A percentile compares a stretch with the other conserved stretches of the same genome.
phyloP scores from a whole-genome alignment of 2,113 vertebrate genomes.

The Seriola quinqueradiata region DNA sequence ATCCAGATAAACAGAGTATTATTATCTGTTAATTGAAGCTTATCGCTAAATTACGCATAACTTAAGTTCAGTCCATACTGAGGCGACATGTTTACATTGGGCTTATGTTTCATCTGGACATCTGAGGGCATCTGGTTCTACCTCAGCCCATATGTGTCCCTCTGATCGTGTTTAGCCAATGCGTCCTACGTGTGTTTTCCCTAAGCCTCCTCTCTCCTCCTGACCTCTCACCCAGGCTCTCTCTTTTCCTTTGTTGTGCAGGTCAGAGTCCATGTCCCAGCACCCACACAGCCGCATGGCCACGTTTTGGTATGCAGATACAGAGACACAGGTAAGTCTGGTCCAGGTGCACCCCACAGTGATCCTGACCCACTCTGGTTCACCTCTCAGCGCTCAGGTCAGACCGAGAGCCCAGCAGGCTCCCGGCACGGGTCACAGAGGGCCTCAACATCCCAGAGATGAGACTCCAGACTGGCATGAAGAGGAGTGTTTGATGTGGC shows the following conservation, averaged over 20 bases:
- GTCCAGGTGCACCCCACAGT: slow-evolving; percentile 76
- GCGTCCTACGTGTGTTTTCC: slow-evolving; percentile 75
- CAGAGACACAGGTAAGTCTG: slow-evolving; percentile 81
- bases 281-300: slow-evolving; percentile 67
- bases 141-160: slow-evolving; percentile 73
- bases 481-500: slow-evolving; percentile 85
- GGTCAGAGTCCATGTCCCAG: slow-evolving; percentile 77
- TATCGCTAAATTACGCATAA: slow-evolving; percentile 25
- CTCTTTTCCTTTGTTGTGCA: slow-evolving; percentile 81
- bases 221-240: slow-evolving; percentile 80
- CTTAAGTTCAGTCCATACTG: neutral
- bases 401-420: slow-evolving; percentile 78
- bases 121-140: slow-evolving; percentile 71
- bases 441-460: slow-evolving; percentile 80
- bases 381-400: slow-evolving; percentile 77
- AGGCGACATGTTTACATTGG: slow-evolving; percentile 56
- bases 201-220: slow-evolving; percentile 66
- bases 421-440: slow-evolving; percentile 77
- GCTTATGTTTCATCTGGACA: slow-evolving; percentile 63
- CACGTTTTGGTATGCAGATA: slow-evolving; percentile 76
- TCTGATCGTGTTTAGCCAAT: slow-evolving; percentile 77
- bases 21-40: slow-evolving; percentile 7
- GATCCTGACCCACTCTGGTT: slow-evolving; percentile 68
- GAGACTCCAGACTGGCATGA: slow-evolving; percentile 81
- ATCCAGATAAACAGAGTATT: slow-evolving; percentile 22